Evolutionary conservation across 2,797 vertebrate species (phyloP), one percentile per base, ranked within the genome.

Genomic region (Emys orbicularis): DNA sequence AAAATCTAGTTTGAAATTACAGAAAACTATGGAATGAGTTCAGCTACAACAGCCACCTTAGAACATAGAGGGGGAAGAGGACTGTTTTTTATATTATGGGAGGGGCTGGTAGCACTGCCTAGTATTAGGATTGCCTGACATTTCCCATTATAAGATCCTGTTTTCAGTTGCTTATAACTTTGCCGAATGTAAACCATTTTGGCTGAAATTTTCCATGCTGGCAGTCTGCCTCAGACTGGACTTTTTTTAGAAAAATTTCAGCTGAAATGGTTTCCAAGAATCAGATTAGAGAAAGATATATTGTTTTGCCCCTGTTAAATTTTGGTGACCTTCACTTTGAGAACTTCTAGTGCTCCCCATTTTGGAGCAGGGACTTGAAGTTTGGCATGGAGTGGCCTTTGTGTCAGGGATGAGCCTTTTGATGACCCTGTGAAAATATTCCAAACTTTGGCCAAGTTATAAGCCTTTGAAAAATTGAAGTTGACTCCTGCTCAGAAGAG

Each of bases 111-210:
- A 56, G 41, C 47, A 34, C 49, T 23, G 19, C 19, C 68, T 84
- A 27, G 54, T 8, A 8, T 11, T 37, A 72, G 56, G 3, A 34
- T n/a, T 41, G 21, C 10, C 2, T 0, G 18, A 53, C 29, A 6
- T 53, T 82, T 85, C 56, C 87, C 16, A 47, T 53, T n/a, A 3
- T 37, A 41, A 90, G 61, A 23, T 49, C 44, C 27, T 15, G 12
- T 68, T 53, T 90, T 79, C 80, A 16, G 31, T 61, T 57, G 52
- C 52, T 86, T 5, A 12, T 16, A 15, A 61, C 44, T 3, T 1
- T 23, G 81, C 10, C 37, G 54, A 1, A 0, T 25, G 53, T 72
- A 68, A 72, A 41, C 0, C 0, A 29, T 2, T 37, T 16, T 68
- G 72, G 59, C 68, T 31, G 16, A 44, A 0, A 8, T 2, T 16